phyloP scores from a whole-genome alignment of 2,888 invertebrate genomes.

The Polymixis flavicincta region DNA sequence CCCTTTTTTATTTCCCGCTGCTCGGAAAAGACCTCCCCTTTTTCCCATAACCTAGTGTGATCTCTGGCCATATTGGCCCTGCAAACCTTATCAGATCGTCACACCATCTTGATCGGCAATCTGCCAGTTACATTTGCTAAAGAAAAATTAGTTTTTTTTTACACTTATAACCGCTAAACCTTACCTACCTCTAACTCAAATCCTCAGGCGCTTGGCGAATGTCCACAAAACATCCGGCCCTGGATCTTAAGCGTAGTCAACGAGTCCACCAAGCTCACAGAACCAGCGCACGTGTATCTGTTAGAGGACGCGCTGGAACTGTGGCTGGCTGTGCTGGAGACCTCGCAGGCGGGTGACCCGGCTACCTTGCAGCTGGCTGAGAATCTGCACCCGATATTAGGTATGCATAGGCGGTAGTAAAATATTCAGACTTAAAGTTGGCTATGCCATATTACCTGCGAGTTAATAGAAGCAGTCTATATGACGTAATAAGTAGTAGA shows the following conservation, averaged over 20 bases:
- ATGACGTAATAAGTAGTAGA: too few relatives aligned
- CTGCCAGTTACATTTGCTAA: too few relatives aligned
- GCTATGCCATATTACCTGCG: too few relatives aligned
- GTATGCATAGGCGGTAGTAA: conserved; percentile 82
- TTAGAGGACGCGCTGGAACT: conserved; percentile 97
- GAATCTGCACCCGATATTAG: conserved; percentile 94
- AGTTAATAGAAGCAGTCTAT: too few relatives aligned
- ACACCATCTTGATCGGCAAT: too few relatives aligned
- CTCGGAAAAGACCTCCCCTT: too few relatives aligned
- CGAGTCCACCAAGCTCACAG: conserved; percentile 93
- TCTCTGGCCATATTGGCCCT: too few relatives aligned
- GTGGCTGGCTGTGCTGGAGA: conserved; percentile 96
- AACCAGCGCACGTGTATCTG: conserved; percentile 96
- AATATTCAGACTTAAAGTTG: neutral
- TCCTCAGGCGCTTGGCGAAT: conserved; percentile 90
- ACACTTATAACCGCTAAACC: too few relatives aligned
- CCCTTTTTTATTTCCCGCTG: too few relatives aligned
- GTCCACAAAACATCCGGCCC: conserved; percentile 90
- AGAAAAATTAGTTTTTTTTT: too few relatives aligned
- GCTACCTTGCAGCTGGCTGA: conserved; percentile 93
- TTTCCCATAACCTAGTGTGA: too few relatives aligned
- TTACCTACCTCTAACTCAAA: neutral
- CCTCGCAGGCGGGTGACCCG: conserved; percentile 91
- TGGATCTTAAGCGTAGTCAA: conserved; percentile 91
- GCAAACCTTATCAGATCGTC: too few relatives aligned